Evolutionary conservation across 2,113 vertebrate species (phyloP), one percentile per base, ranked within the genome.

Genomic region (Pterophyllum scalare): DNA sequence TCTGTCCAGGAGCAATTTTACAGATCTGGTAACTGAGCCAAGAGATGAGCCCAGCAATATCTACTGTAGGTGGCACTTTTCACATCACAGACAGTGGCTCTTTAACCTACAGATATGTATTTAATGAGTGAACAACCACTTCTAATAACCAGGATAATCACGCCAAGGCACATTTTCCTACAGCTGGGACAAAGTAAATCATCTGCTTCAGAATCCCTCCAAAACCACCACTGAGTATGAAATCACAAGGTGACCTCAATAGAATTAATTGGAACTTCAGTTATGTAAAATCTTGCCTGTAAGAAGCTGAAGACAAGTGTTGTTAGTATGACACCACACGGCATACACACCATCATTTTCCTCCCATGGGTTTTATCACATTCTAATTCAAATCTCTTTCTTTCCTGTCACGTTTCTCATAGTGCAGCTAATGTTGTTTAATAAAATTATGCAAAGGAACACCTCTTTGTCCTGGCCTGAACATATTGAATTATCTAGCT

Each of bases 361-460:
- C 57, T 79, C 67, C 46, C 15, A 31, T 56, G 80, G 78, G 91
- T 84, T 91, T 93, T 83, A 85, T 87, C 80, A 81, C 20, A 6
- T 54, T 81, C 85, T 83, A 82, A 85, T 93, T 92, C 86, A 90
- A 90, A 93, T 82, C 75, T 83, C 75, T 85, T 86, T 79, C 58
- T 79, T 72, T 46, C 59, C 58, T 81, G 86, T 92, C 90, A 92
- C 61, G 56, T 84, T 59, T 64, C 75, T 65, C 70, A 89, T 84
- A 67, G 76, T 40, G 10, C 61, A 35, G 75, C 87, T 93, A 92
- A 95, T 90, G 82, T 85, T 59, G 75, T 81, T 72, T 89, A 83
- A 93, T 94, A 82, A 74, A 90, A 93, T 93, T 83, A 90, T 86
- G 87, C 84, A 88, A 90, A 91, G 61, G 84, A 88, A 86, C 81